A percentile compares a stretch with the other conserved stretches of the same genome.
phyloP scores from a whole-genome alignment of 2,888 invertebrate genomes.

The Ochropleura plecta region DNA sequence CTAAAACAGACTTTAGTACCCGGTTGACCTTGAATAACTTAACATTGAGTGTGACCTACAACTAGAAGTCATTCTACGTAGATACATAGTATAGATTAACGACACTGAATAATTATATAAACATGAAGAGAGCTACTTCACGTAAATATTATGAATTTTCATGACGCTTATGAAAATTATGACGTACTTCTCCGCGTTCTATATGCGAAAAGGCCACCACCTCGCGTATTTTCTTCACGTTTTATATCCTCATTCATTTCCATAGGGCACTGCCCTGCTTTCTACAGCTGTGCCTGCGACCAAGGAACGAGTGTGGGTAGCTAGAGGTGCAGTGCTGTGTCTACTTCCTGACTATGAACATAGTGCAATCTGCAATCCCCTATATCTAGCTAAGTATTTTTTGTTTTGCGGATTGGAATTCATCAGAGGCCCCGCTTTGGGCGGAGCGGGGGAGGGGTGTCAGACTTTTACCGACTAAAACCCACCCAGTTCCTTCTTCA shows the following conservation, averaged over 20 bases:
- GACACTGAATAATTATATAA: conserved; percentile 30
- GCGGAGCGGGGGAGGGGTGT: too few relatives aligned
- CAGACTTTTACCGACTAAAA: too few relatives aligned
- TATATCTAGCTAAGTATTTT: not conserved
- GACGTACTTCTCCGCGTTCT: not conserved
- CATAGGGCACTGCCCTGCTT: not conserved
- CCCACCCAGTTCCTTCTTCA: too few relatives aligned
- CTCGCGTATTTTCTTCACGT: not conserved
- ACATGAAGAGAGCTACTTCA: conserved; percentile 10
- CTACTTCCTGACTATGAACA: not conserved
- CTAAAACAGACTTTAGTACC: conserved; percentile 15
- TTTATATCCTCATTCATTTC: not conserved
- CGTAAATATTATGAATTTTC: conserved; percentile 41
- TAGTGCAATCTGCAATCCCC: not conserved
- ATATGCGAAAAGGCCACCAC: not conserved
- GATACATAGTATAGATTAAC: conserved; percentile 4
- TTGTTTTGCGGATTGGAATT: too few relatives aligned
- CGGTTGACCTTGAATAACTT: conserved; percentile 9
- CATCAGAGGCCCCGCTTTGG: too few relatives aligned
- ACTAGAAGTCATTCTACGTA: conserved; percentile 30
- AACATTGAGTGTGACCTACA: conserved; percentile 43
- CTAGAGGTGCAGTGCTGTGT: not conserved
- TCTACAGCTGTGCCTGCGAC: not conserved
- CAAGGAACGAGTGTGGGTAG: not conserved
- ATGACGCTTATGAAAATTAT: not conserved